phyloP scores from a whole-genome alignment of 2,797 vertebrate species.

The Synaphobranchus kaupii region DNA sequence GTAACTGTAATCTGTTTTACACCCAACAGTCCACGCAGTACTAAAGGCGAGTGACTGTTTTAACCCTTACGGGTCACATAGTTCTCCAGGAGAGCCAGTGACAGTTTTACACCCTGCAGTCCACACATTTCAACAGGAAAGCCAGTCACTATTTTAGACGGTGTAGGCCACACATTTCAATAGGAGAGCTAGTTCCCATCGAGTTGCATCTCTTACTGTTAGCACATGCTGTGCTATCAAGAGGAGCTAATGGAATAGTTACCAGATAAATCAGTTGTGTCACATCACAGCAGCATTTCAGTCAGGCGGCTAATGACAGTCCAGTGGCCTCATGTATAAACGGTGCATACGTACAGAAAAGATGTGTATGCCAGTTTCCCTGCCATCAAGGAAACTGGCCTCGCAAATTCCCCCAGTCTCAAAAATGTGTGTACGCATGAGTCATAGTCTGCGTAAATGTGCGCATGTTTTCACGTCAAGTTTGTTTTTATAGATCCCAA shows the following conservation, averaged over 20 bases:
- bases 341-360: too few species aligned
- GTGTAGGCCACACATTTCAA: background rate
- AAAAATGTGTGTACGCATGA: too few species aligned
- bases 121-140: background rate
- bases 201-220: background rate
- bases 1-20: background rate
- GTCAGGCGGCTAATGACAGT: background rate
- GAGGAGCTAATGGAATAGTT: background rate
- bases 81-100: background rate
- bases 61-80: background rate
- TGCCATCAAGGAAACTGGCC: too few species aligned
- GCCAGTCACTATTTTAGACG: background rate
- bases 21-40: background rate
- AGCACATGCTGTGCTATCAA: background rate
- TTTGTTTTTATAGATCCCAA: too few species aligned
- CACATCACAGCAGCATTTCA: background rate
- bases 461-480: too few species aligned
- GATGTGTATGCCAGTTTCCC: too few species aligned
- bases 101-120: background rate
- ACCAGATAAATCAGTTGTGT: background rate
- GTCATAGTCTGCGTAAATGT: too few species aligned
- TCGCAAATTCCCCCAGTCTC: too few species aligned
- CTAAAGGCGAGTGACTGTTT: background rate
- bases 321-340: background rate
- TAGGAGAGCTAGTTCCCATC: background rate